A percentile compares a stretch with the other conserved stretches of the same genome.
These are phyloP conservation scores for Dasypolia templi DNA, from an alignment of 2,888 invertebrate genomes.

Conservation along the genomic window DNA sequence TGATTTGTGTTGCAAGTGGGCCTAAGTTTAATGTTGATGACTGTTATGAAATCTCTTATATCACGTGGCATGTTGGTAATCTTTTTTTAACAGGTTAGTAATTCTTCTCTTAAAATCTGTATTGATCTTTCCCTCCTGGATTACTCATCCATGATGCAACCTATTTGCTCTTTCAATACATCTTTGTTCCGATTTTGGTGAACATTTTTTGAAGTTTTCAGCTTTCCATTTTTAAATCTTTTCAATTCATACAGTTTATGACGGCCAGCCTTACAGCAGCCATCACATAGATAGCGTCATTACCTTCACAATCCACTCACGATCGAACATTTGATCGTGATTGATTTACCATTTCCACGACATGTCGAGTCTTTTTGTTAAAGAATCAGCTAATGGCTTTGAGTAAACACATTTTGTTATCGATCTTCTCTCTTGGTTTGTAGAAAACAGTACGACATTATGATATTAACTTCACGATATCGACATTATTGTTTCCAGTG, in stretches of 20 bases:
- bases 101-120: not conserved
- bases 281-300: conserved; percentile 67
- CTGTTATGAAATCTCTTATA: too few relatives aligned
- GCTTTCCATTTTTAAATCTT: conserved; percentile 29
- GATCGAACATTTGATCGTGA: conserved; percentile 79
- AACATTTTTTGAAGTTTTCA: not conserved
- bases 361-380: conserved; percentile 67
- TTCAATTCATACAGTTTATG: conserved; percentile 40
- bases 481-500: conserved; percentile 8
- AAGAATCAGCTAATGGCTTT: conserved; percentile 73
- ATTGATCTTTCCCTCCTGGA: not conserved
- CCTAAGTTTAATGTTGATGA: too few relatives aligned
- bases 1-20: too few relatives aligned
- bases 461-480: not conserved
- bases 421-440: conserved; percentile 18
- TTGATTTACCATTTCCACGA: conserved; percentile 82
- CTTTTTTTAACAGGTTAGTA: too few relatives aligned
- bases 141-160: not conserved
- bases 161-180: not conserved
- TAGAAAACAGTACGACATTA: conserved; percentile 12
- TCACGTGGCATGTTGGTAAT: not conserved
- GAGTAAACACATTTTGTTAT: conserved; percentile 49
- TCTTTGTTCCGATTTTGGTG: not conserved
- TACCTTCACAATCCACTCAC: conserved; percentile 76
- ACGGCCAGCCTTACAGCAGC: conserved; percentile 33